Evolutionary conservation across 2,113 vertebrate genomes (phyloP).

Genomic region (Cricetomys ansorgei): DNA sequence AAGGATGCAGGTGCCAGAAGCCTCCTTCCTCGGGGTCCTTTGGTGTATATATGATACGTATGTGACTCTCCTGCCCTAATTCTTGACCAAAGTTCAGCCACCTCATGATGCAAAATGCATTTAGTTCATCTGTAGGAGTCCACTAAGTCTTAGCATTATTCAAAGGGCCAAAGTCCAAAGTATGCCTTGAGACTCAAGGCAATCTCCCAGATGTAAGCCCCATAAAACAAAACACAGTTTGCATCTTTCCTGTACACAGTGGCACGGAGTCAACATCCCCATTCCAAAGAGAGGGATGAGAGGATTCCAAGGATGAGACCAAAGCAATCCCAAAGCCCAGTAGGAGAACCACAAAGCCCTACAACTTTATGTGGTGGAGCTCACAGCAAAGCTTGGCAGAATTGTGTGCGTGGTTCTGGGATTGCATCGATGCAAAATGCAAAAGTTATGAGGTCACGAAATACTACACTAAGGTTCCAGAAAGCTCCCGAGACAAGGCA

Average conservation of each 20-base stretch:
- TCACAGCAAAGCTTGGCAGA: background rate
- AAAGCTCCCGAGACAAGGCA: background rate
- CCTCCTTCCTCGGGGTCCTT: background rate
- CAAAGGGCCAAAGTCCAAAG: background rate
- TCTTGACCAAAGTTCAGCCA: background rate
- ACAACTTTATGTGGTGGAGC: background rate
- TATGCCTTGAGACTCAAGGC: background rate
- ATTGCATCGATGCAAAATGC: background rate
- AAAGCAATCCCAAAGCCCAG: background rate
- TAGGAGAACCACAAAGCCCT: background rate
- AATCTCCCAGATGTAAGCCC: background rate
- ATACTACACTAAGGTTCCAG: background rate
- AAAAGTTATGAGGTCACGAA: background rate
- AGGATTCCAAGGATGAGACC: background rate
- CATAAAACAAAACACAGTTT: background rate
- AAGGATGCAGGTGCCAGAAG: background rate
- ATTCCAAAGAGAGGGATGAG: background rate
- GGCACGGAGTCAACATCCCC: background rate
- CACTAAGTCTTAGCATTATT: background rate
- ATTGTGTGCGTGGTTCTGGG: background rate
- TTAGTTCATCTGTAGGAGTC: background rate
- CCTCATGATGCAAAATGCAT: background rate
- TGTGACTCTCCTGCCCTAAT: background rate
- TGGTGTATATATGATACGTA: background rate
- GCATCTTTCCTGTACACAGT: background rate